Percentiles rank a stretch among this genome's conserved stretches.
Evolutionary conservation across 2,888 invertebrate species (phyloP).

Genomic region (Escarpia spicata): DNA sequence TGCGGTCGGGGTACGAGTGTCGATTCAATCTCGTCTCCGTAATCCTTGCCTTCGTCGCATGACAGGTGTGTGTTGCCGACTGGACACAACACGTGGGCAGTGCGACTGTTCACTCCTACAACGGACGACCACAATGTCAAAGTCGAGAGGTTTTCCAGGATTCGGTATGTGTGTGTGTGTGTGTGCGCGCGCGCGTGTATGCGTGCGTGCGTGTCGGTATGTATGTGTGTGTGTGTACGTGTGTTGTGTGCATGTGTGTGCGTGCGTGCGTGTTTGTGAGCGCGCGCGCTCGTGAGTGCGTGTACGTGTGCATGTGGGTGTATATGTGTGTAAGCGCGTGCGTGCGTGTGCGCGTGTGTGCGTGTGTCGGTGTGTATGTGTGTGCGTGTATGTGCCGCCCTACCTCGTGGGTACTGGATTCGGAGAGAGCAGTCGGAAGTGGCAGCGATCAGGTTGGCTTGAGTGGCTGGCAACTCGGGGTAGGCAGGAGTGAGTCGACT

Average conservation of each 20-base stretch:
- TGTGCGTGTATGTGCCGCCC: not conserved
- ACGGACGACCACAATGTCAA: not conserved
- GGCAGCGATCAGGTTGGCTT: not conserved
- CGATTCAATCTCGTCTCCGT: not conserved
- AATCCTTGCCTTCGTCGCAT: not conserved
- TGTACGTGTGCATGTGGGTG: not conserved
- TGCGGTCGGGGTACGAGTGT: not conserved
- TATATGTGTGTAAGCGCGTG: not conserved
- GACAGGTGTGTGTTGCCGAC: not conserved
- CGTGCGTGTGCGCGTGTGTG: not conserved
- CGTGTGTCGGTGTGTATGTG: not conserved
- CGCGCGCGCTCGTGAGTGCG: not conserved
- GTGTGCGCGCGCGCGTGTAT: too few relatives aligned
- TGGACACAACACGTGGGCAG: not conserved
- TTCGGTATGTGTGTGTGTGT: too few relatives aligned
- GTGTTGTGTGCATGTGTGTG: not conserved
- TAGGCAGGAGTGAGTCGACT: not conserved
- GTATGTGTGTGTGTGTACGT: too few relatives aligned
- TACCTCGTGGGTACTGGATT: slow-evolving; percentile 2
- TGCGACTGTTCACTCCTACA: not conserved
- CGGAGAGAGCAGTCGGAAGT: not conserved
- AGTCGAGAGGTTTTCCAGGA: not conserved
- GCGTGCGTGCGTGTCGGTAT: too few relatives aligned
- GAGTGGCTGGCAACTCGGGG: not conserved
- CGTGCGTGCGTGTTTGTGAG: not conserved